Evolutionary conservation across 2,797 vertebrate species (phyloP).

Genomic region (Choloepus didactylus): DNA sequence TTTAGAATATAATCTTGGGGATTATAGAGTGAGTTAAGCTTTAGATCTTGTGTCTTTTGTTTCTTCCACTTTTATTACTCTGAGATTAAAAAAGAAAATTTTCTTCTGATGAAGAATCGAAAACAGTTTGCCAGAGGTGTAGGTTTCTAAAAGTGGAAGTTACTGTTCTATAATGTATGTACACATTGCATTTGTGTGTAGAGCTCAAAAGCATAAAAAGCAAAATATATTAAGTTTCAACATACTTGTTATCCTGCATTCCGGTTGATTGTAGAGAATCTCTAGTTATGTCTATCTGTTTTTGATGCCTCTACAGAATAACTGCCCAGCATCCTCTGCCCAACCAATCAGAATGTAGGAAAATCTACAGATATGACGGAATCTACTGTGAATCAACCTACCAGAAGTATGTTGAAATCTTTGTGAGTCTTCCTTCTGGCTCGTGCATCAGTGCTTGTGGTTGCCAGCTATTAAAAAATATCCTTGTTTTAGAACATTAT

Average conservation of each 20-base stretch:
- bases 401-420: conserved; percentile 93
- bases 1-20: conserved; percentile 72
- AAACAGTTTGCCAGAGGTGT: conserved; percentile 80
- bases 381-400: conserved; percentile 93
- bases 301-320: conserved; percentile 93
- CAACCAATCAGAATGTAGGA: conserved; percentile 93
- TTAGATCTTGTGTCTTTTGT: conserved; percentile 76
- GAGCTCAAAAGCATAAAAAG: conserved; percentile 82
- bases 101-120: conserved; percentile 77
- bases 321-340: conserved; percentile 93
- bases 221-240: conserved; percentile 85
- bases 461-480: conserved; percentile 88
- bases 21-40: conserved; percentile 68
- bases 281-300: conserved; percentile 92
- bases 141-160: conserved; percentile 85
- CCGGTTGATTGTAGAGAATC: conserved; percentile 90
- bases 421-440: conserved; percentile 92
- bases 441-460: conserved; percentile 91
- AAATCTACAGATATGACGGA: conserved; percentile 93
- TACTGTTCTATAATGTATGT: conserved; percentile 82
- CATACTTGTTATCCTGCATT: conserved; percentile 90
- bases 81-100: conserved; percentile 50
- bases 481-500: conserved; percentile 87
- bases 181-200: conserved; percentile 83
- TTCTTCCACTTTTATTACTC: conserved; percentile 81